Percentiles rank a stretch among this genome's conserved stretches.
Evolutionary conservation across 2,113 vertebrate genomes (phyloP).

Genomic region (Entosphenus tridentatus): DNA sequence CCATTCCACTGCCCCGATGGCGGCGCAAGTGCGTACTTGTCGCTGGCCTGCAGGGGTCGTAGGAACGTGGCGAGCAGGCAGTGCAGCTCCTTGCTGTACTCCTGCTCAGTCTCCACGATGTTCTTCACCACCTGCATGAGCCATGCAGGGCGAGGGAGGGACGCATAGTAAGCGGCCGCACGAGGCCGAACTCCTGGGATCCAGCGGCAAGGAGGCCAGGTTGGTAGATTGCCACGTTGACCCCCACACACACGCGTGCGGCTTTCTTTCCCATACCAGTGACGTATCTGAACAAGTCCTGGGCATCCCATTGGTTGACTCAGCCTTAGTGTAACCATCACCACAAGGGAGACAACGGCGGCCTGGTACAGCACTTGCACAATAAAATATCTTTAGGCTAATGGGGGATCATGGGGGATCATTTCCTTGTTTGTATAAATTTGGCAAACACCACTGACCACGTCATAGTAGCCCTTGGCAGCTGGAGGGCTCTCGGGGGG

Average conservation of each 20-base stretch:
- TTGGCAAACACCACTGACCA: constrained; percentile 38
- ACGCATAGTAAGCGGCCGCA: too few species aligned
- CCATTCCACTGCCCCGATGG: background rate
- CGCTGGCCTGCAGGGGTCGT: constrained; percentile 56
- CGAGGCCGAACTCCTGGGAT: too few species aligned
- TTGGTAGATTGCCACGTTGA: too few species aligned
- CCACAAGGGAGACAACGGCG: too few species aligned
- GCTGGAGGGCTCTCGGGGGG: constrained; percentile 59
- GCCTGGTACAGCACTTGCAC: constrained; percentile 36
- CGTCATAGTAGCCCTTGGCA: constrained; percentile 92
- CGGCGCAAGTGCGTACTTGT: constrained; percentile 48
- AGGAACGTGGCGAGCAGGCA: constrained; percentile 67
- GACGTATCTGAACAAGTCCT: too few species aligned
- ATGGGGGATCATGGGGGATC: background rate
- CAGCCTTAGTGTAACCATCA: too few species aligned
- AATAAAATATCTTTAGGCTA: constrained; percentile 13
- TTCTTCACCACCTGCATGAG: constrained; percentile 31
- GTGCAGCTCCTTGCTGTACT: constrained; percentile 87
- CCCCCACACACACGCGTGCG: too few species aligned
- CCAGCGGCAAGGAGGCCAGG: too few species aligned
- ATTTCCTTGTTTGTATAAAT: background rate
- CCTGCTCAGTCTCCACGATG: constrained; percentile 93
- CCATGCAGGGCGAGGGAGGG: too few species aligned
- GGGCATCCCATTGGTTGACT: too few species aligned
- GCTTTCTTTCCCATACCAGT: too few species aligned